Evolutionary conservation across 2,888 invertebrate species (phyloP).

Genomic region (Synanthedon tipuliformis): DNA sequence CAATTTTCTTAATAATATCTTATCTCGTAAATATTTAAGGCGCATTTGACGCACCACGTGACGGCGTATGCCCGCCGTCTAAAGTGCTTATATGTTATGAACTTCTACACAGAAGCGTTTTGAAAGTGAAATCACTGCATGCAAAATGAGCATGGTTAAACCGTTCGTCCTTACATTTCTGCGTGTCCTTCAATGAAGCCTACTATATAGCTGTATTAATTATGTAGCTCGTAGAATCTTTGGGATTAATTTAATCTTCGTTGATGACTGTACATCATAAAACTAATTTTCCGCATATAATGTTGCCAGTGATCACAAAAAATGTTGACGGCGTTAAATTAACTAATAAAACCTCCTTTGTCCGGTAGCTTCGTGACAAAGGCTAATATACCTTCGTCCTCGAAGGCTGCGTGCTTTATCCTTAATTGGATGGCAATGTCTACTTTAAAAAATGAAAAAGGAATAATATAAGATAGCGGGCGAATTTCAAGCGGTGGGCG

Average conservation of each 20-base stretch:
- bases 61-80: no score
- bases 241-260: background rate
- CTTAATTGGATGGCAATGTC: slow-evolving; percentile 35
- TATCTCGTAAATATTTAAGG: no score
- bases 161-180: background rate
- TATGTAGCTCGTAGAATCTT: no score
- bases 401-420: slow-evolving; percentile 27
- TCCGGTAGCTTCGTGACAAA: slow-evolving; percentile 19
- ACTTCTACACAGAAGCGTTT: no score
- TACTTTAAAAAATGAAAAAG: slow-evolving; percentile 9
- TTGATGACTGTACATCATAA: slow-evolving; percentile 4
- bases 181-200: no score
- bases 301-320: slow-evolving; percentile 13
- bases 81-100: no score
- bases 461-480: background rate
- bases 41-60: no score
- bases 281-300: slow-evolving; percentile 9
- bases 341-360: slow-evolving; percentile 27
- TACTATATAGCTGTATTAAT: no score
- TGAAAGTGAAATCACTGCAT: no score
- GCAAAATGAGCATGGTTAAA: no score
- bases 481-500: background rate
- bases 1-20: no score
- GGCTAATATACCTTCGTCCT: slow-evolving; percentile 26
- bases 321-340: slow-evolving; percentile 18